Conservation (phyloP, 2,113 vertebrate genomes). For the Passer montanus region DNA sequence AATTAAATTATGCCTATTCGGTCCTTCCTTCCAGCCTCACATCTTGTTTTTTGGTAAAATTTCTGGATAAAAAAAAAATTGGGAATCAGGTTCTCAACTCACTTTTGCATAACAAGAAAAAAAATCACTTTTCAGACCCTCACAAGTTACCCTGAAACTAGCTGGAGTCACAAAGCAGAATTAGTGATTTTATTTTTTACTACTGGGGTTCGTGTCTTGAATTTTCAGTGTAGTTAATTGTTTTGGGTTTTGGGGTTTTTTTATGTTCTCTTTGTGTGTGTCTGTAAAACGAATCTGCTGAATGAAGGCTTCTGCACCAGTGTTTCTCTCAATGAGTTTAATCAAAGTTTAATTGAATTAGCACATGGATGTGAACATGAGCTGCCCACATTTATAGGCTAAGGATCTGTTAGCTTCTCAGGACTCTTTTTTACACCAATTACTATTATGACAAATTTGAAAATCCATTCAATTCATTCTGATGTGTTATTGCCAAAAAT, state of each 20-base stretch:
- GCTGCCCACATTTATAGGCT: background rate
- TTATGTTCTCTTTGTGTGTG: background rate
- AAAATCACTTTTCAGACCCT: background rate
- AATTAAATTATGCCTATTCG: background rate
- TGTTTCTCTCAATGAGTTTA: background rate
- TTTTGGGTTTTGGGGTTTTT: fast-evolving
- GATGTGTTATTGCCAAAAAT: background rate
- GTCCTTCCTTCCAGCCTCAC: background rate
- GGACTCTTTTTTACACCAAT: background rate
- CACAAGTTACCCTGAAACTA: background rate
- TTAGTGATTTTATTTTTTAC: background rate
- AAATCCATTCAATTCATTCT: background rate
- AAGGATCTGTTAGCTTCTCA: background rate
- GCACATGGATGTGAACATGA: background rate
- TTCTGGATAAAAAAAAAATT: background rate
- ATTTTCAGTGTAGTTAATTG: background rate
- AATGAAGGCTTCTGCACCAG: background rate
- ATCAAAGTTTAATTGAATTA: background rate
- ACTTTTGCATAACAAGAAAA: background rate
- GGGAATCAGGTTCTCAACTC: background rate
- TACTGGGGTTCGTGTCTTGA: fast-evolving
- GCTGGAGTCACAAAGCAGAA: background rate
- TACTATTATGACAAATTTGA: background rate
- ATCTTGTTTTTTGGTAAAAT: background rate
- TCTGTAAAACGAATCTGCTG: background rate